Evolutionary conservation across 1,140 invertebrate genomes (phyloP).

Genomic region (Lethrus apterus): DNA sequence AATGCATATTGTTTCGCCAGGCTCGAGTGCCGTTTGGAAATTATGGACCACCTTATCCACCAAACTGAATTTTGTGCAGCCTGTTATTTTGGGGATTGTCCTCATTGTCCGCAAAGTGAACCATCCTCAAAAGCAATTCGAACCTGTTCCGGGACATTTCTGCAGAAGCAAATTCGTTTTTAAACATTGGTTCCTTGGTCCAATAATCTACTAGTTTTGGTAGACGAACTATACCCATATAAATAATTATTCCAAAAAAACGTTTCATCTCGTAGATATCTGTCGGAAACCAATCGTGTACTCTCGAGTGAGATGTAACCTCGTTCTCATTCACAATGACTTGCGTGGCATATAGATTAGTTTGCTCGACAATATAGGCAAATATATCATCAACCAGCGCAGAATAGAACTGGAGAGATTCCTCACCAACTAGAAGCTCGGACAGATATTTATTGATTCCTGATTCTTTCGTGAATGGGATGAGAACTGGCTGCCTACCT

Average conservation of each 20-base stretch:
- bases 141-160: slow-evolving; percentile 38
- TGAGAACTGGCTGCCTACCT: slow-evolving; percentile 13
- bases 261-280: no score
- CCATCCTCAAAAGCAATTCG: slow-evolving; percentile 33
- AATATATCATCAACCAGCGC: slow-evolving; percentile 14
- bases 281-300: no score
- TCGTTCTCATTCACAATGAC: no score
- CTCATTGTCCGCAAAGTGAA: slow-evolving; percentile 32
- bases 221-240: slow-evolving; percentile 15
- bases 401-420: no score
- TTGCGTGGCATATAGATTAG: no score
- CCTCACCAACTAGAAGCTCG: no score
- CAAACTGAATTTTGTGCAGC: not conserved
- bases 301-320: no score
- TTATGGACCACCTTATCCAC: no score
- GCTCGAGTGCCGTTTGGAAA: no score
- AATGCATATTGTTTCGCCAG: slow-evolving; percentile 31
- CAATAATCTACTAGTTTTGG: slow-evolving; percentile 10
- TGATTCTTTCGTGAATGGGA: no score
- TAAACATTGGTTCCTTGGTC: slow-evolving; percentile 8
- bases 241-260: no score
- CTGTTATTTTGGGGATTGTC: not conserved
- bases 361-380: slow-evolving; percentile 13
- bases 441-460: no score
- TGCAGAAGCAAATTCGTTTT: slow-evolving; percentile 6